These are phyloP conservation scores for Drosophila prosaltans DNA, from an alignment of 1,140 invertebrate species.

Conservation along the genomic window DNA sequence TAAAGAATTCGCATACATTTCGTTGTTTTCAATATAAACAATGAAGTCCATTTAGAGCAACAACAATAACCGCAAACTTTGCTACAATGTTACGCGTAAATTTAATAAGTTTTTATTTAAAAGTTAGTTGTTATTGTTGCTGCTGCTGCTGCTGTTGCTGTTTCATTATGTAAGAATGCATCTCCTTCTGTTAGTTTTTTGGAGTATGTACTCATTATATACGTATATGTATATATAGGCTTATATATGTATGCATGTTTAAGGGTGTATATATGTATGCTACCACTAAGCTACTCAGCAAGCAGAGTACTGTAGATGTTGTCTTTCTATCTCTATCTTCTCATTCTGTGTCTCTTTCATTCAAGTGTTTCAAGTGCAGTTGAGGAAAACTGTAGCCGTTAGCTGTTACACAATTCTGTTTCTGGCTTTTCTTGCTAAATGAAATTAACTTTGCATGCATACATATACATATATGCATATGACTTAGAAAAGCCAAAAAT, in stretches of 20 bases:
- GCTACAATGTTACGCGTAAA: slow-evolving; percentile 40
- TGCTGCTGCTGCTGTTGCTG: slow-evolving; percentile 36
- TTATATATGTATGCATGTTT: slow-evolving; percentile 26
- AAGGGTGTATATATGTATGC: neutral
- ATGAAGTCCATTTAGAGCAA: slow-evolving; percentile 30
- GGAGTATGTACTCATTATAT: slow-evolving; percentile 40
- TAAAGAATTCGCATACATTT: neutral
- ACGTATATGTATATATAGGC: slow-evolving; percentile 18
- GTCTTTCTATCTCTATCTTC: neutral
- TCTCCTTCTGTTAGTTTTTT: slow-evolving; percentile 17
- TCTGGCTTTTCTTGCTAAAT: slow-evolving; percentile 2
- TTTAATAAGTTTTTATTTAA: slow-evolving; percentile 77
- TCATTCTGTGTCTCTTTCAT: neutral
- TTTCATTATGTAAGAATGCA: slow-evolving; percentile 65
- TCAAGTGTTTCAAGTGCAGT: neutral
- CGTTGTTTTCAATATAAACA: neutral
- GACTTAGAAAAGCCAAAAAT: too few species aligned
- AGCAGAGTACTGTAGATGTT: neutral
- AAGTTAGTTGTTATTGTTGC: slow-evolving; percentile 44
- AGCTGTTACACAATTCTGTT: neutral
- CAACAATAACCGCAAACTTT: slow-evolving; percentile 14
- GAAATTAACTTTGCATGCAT: neutral
- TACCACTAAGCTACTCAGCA: neutral
- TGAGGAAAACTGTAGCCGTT: neutral
- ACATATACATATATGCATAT: too few species aligned